Evolutionary conservation across 2,113 vertebrate species (phyloP).

Genomic region (Pelecanoides urinatrix): DNA sequence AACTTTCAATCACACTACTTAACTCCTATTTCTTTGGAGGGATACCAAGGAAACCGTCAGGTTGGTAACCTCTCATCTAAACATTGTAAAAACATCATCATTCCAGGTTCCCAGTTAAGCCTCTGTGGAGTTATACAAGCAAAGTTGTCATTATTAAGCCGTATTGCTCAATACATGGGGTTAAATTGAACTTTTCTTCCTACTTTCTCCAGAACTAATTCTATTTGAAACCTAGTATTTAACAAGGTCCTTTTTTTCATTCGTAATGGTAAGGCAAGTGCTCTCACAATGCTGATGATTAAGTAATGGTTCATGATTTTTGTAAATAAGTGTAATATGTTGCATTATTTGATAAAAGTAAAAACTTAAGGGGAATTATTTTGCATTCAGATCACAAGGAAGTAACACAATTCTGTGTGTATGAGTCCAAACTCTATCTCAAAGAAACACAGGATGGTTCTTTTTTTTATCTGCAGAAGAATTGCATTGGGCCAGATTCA

Average conservation of each 20-base stretch:
- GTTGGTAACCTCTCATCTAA: slow-evolving; percentile 57
- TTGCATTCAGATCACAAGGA: neutral
- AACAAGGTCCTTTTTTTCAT: neutral
- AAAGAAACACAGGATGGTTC: neutral
- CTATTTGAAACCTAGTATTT: neutral
- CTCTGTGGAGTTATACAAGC: neutral
- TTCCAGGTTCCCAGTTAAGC: neutral
- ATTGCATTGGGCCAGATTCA: neutral
- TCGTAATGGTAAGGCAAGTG: neutral
- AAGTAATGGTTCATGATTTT: neutral
- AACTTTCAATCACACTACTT: slow-evolving; percentile 72
- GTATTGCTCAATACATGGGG: neutral
- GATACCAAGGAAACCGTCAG: slow-evolving; percentile 67
- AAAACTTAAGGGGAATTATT: neutral
- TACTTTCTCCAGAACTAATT: neutral
- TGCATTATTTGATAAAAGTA: neutral
- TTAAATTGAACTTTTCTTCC: neutral
- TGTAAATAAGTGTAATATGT: neutral
- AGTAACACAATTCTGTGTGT: neutral
- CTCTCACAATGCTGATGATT: neutral
- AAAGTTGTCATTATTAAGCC: neutral
- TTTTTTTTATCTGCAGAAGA: neutral
- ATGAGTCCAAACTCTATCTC: neutral
- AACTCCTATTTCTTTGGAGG: slow-evolving; percentile 71
- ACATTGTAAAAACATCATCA: neutral